These are phyloP conservation scores for Enteromius paludinosus DNA, from an alignment of 2,797 vertebrate genomes.

Conservation along the genomic window DNA sequence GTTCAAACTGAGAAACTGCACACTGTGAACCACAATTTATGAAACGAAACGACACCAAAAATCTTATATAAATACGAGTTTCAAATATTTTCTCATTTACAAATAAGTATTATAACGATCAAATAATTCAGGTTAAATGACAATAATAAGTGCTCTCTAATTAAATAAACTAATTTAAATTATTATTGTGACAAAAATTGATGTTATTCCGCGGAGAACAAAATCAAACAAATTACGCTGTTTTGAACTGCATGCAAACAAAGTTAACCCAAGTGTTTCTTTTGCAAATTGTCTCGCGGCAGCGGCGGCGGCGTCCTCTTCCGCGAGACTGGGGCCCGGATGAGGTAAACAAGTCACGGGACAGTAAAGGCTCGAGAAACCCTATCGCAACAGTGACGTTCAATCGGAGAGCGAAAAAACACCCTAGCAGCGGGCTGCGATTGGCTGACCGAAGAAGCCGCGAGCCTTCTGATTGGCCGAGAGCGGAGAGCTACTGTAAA, in stretches of 20 bases:
- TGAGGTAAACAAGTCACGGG: slow-evolving; percentile 59
- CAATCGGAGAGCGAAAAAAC: slow-evolving; percentile 44
- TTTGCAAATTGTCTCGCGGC: neutral
- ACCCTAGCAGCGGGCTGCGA: slow-evolving; percentile 58
- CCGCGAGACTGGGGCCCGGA: neutral
- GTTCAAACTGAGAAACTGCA: neutral
- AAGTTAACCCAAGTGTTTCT: neutral
- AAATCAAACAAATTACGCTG: neutral
- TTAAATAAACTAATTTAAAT: neutral
- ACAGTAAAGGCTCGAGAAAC: slow-evolving; percentile 34
- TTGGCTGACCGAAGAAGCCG: slow-evolving; percentile 48
- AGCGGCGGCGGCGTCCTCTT: neutral
- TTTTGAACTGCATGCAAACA: neutral
- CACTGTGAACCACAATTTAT: no score
- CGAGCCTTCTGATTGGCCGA: slow-evolving; percentile 53
- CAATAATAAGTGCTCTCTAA: neutral
- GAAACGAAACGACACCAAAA: neutral
- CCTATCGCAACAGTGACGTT: slow-evolving; percentile 66
- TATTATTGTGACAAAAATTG: neutral
- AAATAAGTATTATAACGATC: neutral
- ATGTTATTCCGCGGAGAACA: neutral
- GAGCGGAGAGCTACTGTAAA: slow-evolving; percentile 42
- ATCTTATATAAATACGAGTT: neutral
- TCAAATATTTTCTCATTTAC: neutral
- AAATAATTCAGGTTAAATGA: neutral